A percentile compares a stretch with the other conserved stretches of the same genome.
Evolutionary conservation across 2,888 invertebrate species (phyloP).

Genomic region (Leptopilina drosophilae): DNA sequence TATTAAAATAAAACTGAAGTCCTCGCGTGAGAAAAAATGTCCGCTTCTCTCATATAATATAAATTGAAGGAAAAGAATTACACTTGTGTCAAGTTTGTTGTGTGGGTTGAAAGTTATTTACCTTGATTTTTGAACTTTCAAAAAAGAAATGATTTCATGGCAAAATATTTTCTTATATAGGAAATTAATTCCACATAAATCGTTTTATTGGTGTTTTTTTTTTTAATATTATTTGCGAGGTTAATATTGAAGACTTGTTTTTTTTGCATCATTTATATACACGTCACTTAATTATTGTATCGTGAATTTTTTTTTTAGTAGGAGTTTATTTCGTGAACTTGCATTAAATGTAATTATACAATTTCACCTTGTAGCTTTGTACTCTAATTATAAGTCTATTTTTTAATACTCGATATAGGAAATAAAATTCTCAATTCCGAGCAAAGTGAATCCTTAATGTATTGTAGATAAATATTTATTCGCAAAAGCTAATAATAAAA

Average conservation of each 20-base stretch:
- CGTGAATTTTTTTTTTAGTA: not conserved
- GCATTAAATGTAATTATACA: too few species aligned
- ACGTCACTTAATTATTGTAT: not conserved
- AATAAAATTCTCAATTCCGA: too few species aligned
- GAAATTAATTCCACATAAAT: not conserved
- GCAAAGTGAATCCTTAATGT: too few species aligned
- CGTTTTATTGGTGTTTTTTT: not conserved
- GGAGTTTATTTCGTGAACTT: not conserved
- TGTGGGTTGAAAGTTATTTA: not conserved
- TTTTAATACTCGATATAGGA: too few species aligned
- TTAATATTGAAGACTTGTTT: not conserved
- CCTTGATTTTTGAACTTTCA: not conserved
- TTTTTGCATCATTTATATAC: slow-evolving; percentile 30
- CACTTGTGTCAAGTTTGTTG: not conserved
- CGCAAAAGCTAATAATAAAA: too few species aligned
- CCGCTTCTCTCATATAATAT: not conserved
- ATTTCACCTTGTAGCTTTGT: not conserved
- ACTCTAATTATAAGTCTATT: slow-evolving; percentile 4
- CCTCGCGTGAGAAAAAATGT: not conserved
- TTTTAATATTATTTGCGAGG: not conserved
- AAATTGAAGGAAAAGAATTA: not conserved
- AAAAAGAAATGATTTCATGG: not conserved
- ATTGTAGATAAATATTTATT: too few species aligned
- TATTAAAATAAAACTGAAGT: not conserved
- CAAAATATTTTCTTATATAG: not conserved